phyloP scores from a whole-genome alignment of 2,888 invertebrate species.

The Teleiodes luculella region DNA sequence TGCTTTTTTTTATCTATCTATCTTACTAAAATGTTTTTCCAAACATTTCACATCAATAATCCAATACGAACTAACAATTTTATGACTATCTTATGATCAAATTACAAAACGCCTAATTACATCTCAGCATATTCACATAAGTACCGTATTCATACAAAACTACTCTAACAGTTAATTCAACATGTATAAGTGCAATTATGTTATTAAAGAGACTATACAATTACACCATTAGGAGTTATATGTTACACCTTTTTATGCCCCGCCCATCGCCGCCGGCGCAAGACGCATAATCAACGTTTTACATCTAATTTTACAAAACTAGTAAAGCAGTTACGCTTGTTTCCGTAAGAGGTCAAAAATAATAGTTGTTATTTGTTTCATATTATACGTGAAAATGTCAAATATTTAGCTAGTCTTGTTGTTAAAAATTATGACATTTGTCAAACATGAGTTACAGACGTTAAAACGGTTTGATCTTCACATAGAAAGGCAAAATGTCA shows the following conservation, averaged over 20 bases:
- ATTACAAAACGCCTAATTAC: neutral
- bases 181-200: conserved; percentile 22
- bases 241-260: conserved; percentile 36
- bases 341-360: neutral
- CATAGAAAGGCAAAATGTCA: too few relatives aligned
- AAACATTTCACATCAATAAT: too few relatives aligned
- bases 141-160: conserved; percentile 12
- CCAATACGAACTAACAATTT: too few relatives aligned
- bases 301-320: conserved; percentile 22
- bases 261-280: conserved; percentile 22
- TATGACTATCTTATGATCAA: neutral
- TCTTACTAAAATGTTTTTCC: too few relatives aligned
- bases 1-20: too few relatives aligned
- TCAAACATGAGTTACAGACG: too few relatives aligned
- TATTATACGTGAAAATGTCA: neutral
- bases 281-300: conserved; percentile 24
- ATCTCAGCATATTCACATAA: neutral
- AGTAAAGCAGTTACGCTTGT: neutral
- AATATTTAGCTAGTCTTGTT: too few relatives aligned
- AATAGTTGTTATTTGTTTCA: neutral
- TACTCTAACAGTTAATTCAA: conserved; percentile 10
- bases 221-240: conserved; percentile 37
- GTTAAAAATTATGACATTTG: too few relatives aligned
- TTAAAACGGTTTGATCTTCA: too few relatives aligned
- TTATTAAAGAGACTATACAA: conserved; percentile 28